phyloP scores from a whole-genome alignment of 2,113 vertebrate genomes.

The Phrynocephalus versicolor region DNA sequence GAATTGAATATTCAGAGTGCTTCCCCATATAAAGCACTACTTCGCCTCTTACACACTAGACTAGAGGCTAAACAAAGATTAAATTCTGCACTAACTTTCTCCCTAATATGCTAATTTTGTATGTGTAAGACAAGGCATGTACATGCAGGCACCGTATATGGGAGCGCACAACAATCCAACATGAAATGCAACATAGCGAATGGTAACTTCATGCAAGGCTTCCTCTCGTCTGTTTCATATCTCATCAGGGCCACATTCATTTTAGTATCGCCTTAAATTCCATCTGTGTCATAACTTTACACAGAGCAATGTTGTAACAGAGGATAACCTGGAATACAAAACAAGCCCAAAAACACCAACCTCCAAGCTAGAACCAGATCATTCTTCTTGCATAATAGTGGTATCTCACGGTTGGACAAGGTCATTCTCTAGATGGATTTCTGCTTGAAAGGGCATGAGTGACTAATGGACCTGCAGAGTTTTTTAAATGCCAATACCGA shows the following conservation, averaged over 20 bases:
- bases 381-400: conserved; percentile 19
- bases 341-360: background rate
- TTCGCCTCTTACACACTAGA: background rate
- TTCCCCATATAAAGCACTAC: background rate
- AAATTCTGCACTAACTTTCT: too few species aligned
- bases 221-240: background rate
- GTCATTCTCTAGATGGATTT: conserved; percentile 31
- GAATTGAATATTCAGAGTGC: background rate
- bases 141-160: too few species aligned
- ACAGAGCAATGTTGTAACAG: background rate
- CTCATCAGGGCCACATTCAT: background rate
- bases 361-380: background rate
- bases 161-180: background rate
- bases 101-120: background rate
- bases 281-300: background rate
- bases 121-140: background rate
- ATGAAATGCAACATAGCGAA: background rate
- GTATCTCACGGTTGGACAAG: conserved; percentile 29
- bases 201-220: background rate
- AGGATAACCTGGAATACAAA: background rate
- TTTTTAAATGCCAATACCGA: conserved; percentile 31
- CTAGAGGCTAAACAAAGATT: background rate
- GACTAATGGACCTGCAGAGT: conserved; percentile 34
- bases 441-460: conserved; percentile 27
- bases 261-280: background rate